phyloP scores from a whole-genome alignment of 2,888 invertebrate genomes.

The Gandaritis pyraliata region DNA sequence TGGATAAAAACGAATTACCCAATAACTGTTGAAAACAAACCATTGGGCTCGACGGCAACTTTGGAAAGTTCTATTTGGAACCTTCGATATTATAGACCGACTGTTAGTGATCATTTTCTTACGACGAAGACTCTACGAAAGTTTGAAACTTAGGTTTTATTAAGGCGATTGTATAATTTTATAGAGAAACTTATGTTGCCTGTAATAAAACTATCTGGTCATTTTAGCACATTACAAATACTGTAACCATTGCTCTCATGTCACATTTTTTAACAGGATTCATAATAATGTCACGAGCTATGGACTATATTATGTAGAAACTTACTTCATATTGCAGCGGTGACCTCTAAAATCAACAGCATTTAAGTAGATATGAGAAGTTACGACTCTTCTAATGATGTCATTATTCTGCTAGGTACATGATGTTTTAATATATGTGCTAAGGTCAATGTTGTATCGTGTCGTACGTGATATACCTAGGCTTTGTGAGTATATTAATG shows the following conservation, averaged over 20 bases:
- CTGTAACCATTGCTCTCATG: no score
- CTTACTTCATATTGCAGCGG: slow-evolving; percentile 2
- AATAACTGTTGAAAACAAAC: slow-evolving; percentile 31
- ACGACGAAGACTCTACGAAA: not conserved
- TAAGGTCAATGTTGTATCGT: slow-evolving; percentile 24
- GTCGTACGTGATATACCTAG: not conserved
- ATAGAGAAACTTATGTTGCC: no score
- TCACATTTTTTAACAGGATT: no score
- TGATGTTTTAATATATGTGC: slow-evolving; percentile 34
- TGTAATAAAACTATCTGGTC: no score
- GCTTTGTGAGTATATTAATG: slow-evolving; percentile 21
- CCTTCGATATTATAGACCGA: slow-evolving; percentile 21
- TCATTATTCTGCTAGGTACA: slow-evolving; percentile 26
- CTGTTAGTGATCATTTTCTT: slow-evolving; percentile 12
- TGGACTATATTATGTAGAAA: slow-evolving; percentile 3
- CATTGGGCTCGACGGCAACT: slow-evolving; percentile 23
- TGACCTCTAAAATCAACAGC: slow-evolving; percentile 36
- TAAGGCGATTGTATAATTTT: not conserved
- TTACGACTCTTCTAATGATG: slow-evolving; percentile 32
- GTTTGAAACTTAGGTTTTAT: no score
- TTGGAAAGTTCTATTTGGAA: slow-evolving; percentile 35
- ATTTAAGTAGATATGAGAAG: slow-evolving; percentile 1
- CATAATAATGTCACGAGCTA: slow-evolving; percentile 2
- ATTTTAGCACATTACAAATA: no score
- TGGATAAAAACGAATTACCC: slow-evolving; percentile 28